Percentiles rank a stretch among this genome's conserved stretches.
These are phyloP conservation scores for Bos taurus DNA, from an alignment of 2,113 vertebrate genomes.

Conservation along the genomic window DNA sequence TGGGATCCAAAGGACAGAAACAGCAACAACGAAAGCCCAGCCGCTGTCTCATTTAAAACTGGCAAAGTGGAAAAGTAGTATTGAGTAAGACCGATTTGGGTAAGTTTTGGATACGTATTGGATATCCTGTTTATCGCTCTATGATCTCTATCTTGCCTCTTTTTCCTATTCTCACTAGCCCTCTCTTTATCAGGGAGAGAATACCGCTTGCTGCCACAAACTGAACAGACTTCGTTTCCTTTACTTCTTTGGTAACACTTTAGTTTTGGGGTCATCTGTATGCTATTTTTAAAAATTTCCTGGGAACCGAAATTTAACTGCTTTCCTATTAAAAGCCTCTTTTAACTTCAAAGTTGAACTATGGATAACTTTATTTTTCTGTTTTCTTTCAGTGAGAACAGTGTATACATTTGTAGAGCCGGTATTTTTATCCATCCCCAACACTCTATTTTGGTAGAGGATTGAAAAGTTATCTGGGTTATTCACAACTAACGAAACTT, in stretches of 20 bases:
- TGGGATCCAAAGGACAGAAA: conserved; percentile 54
- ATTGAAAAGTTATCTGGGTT: not conserved
- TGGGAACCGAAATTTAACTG: not conserved
- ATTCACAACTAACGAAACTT: conserved; percentile 11
- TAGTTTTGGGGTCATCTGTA: not conserved
- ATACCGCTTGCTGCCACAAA: not conserved
- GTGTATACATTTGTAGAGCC: not conserved
- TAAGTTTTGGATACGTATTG: conserved; percentile 62
- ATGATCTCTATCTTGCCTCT: not conserved
- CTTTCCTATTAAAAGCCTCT: not conserved
- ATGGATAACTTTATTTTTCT: not conserved
- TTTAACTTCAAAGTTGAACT: not conserved
- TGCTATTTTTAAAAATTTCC: not conserved
- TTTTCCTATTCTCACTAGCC: conserved; percentile 14
- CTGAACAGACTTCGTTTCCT: not conserved
- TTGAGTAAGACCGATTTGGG: conserved; percentile 53
- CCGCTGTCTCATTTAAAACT: conserved; percentile 22
- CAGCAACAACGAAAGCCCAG: conserved; percentile 53
- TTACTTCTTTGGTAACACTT: conserved; percentile 14
- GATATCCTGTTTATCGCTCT: not conserved
- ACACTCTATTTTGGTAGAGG: not conserved
- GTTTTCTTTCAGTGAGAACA: not conserved
- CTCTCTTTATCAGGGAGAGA: not conserved
- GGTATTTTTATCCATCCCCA: not conserved
- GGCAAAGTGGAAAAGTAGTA: conserved; percentile 46